These are phyloP conservation scores for Peromyscus leucopus DNA, from an alignment of 2,113 vertebrate genomes.

Conservation along the genomic window DNA sequence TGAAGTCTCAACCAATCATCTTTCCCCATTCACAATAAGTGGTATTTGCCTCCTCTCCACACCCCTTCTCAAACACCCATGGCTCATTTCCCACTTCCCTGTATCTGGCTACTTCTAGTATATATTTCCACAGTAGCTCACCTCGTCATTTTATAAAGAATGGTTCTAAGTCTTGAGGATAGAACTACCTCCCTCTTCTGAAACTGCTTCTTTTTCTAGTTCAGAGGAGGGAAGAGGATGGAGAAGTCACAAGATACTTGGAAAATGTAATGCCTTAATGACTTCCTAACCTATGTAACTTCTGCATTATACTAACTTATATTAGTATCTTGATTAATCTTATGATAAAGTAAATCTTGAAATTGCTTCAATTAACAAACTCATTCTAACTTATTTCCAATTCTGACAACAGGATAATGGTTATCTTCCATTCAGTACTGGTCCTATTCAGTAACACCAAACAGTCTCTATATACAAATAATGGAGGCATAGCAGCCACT, in stretches of 20 bases:
- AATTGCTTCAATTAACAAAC: constrained; percentile 54
- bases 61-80: constrained; percentile 19
- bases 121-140: background rate
- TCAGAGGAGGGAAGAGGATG: background rate
- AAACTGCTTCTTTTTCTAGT: constrained; percentile 32
- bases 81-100: constrained; percentile 9
- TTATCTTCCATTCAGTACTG: constrained; percentile 74
- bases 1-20: constrained; percentile 48
- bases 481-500: constrained; percentile 80
- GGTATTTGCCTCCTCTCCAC: background rate
- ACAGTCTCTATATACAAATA: constrained; percentile 81
- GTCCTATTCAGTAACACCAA: constrained; percentile 75
- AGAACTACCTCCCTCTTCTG: constrained; percentile 49
- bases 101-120: background rate
- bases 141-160: background rate
- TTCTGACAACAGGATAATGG: constrained; percentile 61
- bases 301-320: background rate
- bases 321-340: constrained; percentile 23
- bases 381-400: constrained; percentile 52
- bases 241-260: constrained; percentile 35
- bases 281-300: constrained; percentile 60
- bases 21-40: constrained; percentile 26
- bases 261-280: constrained; percentile 55
- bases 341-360: constrained; percentile 68
- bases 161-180: background rate